These are phyloP conservation scores for Odocoileus hemionus DNA, from an alignment of 2,113 vertebrate genomes.

Conservation along the genomic window DNA sequence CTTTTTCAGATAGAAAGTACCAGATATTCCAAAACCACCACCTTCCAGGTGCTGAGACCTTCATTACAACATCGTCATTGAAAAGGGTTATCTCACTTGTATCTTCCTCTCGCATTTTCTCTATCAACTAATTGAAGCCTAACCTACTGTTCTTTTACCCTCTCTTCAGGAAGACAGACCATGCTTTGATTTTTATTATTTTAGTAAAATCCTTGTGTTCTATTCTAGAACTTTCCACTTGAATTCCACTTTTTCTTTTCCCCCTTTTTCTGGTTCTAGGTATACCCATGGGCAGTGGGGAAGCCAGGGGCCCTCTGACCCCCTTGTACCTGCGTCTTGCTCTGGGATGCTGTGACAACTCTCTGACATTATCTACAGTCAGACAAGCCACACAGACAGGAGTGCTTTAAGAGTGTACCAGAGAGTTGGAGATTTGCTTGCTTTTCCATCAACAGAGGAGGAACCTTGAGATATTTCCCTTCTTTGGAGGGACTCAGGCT, in stretches of 20 bases:
- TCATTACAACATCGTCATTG: accelerated
- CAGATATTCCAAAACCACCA: background rate
- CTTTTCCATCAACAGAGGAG: background rate
- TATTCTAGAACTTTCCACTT: background rate
- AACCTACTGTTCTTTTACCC: no score
- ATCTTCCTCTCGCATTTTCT: background rate
- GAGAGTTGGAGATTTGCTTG: background rate
- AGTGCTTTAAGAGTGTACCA: background rate
- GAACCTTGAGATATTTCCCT: background rate
- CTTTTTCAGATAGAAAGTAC: background rate
- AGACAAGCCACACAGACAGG: background rate
- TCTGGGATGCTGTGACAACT: background rate
- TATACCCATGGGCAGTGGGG: accelerated
- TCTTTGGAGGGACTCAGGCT: background rate
- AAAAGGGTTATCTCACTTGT: accelerated
- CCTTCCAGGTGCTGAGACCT: accelerated
- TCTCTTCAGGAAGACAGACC: background rate
- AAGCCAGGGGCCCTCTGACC: accelerated
- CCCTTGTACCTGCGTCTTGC: background rate
- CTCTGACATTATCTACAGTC: background rate
- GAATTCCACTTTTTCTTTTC: background rate
- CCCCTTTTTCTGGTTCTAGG: background rate
- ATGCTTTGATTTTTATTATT: background rate
- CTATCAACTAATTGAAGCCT: background rate
- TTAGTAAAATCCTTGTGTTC: background rate